Conservation (phyloP, 92 coral and sea anemone species). For the Zoanthus sansibaricus region DNA sequence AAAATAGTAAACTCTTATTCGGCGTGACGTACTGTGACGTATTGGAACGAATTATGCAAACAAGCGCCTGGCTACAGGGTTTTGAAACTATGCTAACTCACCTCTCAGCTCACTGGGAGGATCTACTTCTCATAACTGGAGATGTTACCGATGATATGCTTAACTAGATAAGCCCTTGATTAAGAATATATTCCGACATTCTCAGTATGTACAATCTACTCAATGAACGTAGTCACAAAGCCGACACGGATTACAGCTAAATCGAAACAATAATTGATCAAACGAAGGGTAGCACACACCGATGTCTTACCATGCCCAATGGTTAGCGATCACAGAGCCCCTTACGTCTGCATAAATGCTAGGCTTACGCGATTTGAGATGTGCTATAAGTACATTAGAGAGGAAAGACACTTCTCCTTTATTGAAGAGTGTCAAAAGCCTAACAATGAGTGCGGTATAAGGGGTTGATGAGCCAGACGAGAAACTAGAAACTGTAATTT, state of each 20-base stretch:
- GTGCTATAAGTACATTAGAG: background rate
- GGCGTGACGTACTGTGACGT: background rate
- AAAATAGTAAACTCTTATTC: background rate
- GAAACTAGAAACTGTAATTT: too few relatives aligned
- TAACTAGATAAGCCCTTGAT: background rate
- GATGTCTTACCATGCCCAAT: background rate
- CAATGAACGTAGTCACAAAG: background rate
- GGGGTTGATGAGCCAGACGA: too few relatives aligned
- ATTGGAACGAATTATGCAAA: background rate
- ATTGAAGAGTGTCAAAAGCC: constrained; percentile 3
- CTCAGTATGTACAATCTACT: background rate
- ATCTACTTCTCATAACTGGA: background rate
- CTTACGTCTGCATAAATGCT: background rate
- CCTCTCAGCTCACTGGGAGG: background rate
- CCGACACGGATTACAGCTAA: background rate
- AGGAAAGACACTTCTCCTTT: background rate
- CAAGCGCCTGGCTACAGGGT: background rate
- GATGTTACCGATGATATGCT: background rate
- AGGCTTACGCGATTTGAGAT: background rate
- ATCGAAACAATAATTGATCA: background rate
- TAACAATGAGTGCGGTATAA: background rate
- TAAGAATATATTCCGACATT: background rate
- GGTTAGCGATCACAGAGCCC: background rate
- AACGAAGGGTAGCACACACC: background rate
- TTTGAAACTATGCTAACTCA: constrained; percentile 1